Evolutionary conservation across 2,113 vertebrate genomes (phyloP).

Genomic region (Xiphias gladius): DNA sequence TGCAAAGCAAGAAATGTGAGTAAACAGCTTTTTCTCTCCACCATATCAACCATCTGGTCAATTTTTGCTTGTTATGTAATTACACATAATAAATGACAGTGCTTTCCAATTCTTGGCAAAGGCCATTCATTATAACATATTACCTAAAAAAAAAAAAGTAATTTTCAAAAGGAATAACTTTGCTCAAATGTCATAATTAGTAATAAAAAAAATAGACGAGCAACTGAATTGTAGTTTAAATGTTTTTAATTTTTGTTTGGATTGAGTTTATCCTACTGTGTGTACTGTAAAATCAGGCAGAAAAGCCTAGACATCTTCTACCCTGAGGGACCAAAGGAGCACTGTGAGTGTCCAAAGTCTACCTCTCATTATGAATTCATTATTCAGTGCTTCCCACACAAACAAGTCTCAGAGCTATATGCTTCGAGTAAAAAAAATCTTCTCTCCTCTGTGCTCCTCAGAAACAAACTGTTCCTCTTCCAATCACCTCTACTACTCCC

Average conservation of each 20-base stretch:
- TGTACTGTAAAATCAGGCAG: slow-evolving; percentile 8
- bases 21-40: slow-evolving; percentile 25
- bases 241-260: background rate
- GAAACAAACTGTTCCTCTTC: slow-evolving; percentile 37
- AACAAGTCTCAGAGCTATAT: slow-evolving; percentile 54
- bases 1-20: slow-evolving; percentile 7
- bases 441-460: slow-evolving; percentile 24
- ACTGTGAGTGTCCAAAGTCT: slow-evolving; percentile 44
- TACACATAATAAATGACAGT: background rate
- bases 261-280: background rate
- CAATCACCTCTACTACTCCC: slow-evolving; percentile 32
- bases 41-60: slow-evolving; percentile 19
- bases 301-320: slow-evolving; percentile 36
- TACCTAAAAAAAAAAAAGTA: background rate
- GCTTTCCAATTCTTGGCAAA: background rate
- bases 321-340: slow-evolving; percentile 33
- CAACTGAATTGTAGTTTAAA: background rate
- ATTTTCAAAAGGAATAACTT: background rate
- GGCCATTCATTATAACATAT: slow-evolving; percentile 1
- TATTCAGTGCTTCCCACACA: slow-evolving; percentile 67
- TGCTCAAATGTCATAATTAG: slow-evolving; percentile 4
- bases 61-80: slow-evolving; percentile 22
- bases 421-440: slow-evolving; percentile 54
- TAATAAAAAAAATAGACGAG: slow-evolving; percentile 5
- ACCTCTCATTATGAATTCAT: slow-evolving; percentile 64